Evolutionary conservation across 2,113 vertebrate species (phyloP).

Genomic region (Delphinapterus leucas): DNA sequence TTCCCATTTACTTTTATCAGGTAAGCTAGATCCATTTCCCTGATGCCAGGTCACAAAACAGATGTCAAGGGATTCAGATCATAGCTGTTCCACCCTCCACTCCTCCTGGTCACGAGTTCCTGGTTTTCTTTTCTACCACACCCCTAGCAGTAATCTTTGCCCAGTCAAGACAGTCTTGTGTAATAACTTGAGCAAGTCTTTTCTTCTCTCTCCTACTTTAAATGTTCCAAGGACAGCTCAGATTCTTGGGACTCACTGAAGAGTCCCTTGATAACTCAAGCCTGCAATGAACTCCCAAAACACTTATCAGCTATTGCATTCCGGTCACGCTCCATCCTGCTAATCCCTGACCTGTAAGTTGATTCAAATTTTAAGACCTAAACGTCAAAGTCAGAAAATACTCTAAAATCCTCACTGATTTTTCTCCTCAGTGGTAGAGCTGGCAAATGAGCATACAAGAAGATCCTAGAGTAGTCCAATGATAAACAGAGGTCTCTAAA

Average conservation of each 20-base stretch:
- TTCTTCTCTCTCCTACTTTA: neutral
- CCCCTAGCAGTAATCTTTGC: neutral
- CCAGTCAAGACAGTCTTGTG: neutral
- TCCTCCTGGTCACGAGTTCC: neutral
- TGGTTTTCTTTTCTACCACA: constrained; percentile 11
- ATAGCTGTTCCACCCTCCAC: neutral
- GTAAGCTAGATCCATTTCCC: neutral
- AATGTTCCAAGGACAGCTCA: neutral
- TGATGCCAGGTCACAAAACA: neutral
- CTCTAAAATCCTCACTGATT: neutral
- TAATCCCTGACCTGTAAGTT: neutral
- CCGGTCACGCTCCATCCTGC: neutral
- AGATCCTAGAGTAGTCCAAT: neutral
- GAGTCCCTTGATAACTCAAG: neutral
- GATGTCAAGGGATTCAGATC: neutral
- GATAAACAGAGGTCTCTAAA: neutral
- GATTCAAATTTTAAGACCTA: neutral
- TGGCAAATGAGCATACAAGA: neutral
- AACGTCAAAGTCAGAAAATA: neutral
- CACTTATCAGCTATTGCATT: neutral
- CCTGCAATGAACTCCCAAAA: neutral
- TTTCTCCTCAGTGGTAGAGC: neutral
- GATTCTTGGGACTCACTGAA: neutral
- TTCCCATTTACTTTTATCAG: neutral
- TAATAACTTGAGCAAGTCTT: neutral